Evolutionary conservation across 2,797 vertebrate species (phyloP), one percentile per base, ranked within the genome.

Genomic region (Notoglanidium macrostoma): DNA sequence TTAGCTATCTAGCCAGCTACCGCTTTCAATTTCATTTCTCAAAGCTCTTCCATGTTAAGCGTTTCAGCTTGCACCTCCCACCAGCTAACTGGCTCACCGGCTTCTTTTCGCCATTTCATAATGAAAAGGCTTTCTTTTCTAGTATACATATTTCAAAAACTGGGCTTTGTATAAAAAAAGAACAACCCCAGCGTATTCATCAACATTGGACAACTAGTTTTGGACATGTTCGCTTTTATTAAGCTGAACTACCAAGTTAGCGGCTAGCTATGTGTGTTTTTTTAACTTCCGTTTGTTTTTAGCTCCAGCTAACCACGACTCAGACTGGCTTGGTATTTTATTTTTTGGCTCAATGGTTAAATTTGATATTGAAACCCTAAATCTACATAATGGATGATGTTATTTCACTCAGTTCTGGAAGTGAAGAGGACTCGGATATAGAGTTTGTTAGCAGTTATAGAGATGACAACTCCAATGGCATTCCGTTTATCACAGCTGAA

Each of bases 321-420:
- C 5, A 81, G 23, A 51, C 44, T 21, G 15, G 14, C 0, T 83
- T 54, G 7, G 44, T 14, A 49, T 19, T 83, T 26, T 29, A 19
- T 17, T n/a, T 29, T 0, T 21, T 5, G 65, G 49, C 49, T 54
- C 46, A 35, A 83, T 68, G 63, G 81, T 70, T 83, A 35, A 23
- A 54, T 21, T 54, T 17, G 49, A 32, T 19, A 21, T 29, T 23
- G 49, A 49, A n/a, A 57, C 3, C 5, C 8, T 74, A 0, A 81
- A n/a, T 21, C 21, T 3, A 0, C 29, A 77, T 35, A 19, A 95
- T 95, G 95, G 93, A 90, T 0, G 93, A 91, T 10, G 90, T 93
- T 55, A 95, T 96, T 85, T 88, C 3, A 0, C 83, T 96, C 55
- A 96, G 94, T 91, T 96, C 96, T 0, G 93, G 88, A 51, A 93